Conservation (phyloP, 1,140 invertebrate species). For the Oncopodura yosiiana region DNA sequence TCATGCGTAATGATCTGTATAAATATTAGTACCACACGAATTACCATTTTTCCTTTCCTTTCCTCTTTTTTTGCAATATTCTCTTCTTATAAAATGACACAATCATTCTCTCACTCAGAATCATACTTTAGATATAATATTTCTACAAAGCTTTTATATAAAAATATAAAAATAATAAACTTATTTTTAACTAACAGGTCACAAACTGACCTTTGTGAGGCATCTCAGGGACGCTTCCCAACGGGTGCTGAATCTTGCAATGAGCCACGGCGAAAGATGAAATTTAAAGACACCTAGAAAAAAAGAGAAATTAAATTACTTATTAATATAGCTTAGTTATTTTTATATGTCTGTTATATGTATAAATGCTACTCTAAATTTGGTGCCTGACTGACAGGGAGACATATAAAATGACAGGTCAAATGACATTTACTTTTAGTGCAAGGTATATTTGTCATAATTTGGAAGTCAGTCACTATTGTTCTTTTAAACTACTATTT, state of each 20-base stretch:
- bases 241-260: conserved; percentile 43
- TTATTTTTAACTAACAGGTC: conserved; percentile 35
- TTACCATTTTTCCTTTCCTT: background rate
- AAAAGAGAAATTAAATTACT: background rate
- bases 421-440: background rate
- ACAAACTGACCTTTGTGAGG: conserved; percentile 54
- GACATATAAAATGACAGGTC: background rate
- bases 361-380: no score
- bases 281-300: background rate
- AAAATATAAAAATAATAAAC: conserved; percentile 30
- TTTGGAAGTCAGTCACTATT: conserved; percentile 11
- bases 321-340: background rate
- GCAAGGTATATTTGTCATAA: conserved; percentile 22
- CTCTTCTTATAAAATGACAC: background rate
- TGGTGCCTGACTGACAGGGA: background rate
- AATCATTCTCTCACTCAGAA: conserved; percentile 13
- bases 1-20: no score
- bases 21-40: no score
- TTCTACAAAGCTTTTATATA: conserved; percentile 23
- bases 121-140: conserved; percentile 26
- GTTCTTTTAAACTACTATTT: no score
- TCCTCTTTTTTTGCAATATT: background rate
- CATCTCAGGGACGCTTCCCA: conserved; percentile 57
- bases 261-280: conserved; percentile 43
- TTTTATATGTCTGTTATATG: background rate